phyloP scores from a whole-genome alignment of 2,888 invertebrate genomes.

The Nemapogon koenigi region DNA sequence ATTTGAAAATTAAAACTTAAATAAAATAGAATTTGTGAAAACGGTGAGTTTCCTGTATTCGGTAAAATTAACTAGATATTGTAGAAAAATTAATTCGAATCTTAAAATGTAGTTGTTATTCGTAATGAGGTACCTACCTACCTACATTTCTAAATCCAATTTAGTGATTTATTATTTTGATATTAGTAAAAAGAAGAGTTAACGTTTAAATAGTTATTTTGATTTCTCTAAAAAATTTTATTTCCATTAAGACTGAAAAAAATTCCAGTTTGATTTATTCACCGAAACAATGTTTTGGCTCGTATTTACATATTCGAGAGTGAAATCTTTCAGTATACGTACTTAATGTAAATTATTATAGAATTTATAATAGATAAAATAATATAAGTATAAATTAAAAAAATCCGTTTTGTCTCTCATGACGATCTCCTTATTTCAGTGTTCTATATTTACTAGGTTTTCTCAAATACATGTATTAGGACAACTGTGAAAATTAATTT shows the following conservation, averaged over 20 bases:
- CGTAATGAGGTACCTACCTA: slow-evolving; percentile 40
- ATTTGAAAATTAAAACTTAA: no score
- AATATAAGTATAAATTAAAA: slow-evolving; percentile 60
- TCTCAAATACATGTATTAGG: no score
- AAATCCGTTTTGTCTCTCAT: slow-evolving; percentile 53
- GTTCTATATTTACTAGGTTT: no score
- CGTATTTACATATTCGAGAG: slow-evolving; percentile 48
- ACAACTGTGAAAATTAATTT: no score
- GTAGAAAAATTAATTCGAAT: slow-evolving; percentile 52
- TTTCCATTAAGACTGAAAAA: slow-evolving; percentile 58
- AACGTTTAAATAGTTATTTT: not conserved
- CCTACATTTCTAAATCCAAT: slow-evolving; percentile 39
- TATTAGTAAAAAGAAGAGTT: not conserved
- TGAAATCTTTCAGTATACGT: slow-evolving; percentile 64
- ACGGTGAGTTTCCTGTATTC: slow-evolving; percentile 63
- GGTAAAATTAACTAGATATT: slow-evolving; percentile 33
- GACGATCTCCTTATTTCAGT: slow-evolving; percentile 15
- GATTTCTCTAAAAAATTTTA: slow-evolving; percentile 1
- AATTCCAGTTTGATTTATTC: slow-evolving; percentile 49
- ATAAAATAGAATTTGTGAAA: slow-evolving; percentile 30
- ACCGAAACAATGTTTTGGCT: slow-evolving; percentile 37
- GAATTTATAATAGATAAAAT: slow-evolving; percentile 59
- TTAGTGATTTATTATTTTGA: no score
- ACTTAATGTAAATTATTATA: slow-evolving; percentile 63
- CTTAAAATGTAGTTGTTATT: slow-evolving; percentile 50